phyloP scores from a whole-genome alignment of 2,888 invertebrate species.

The Argyra leucocephala region DNA sequence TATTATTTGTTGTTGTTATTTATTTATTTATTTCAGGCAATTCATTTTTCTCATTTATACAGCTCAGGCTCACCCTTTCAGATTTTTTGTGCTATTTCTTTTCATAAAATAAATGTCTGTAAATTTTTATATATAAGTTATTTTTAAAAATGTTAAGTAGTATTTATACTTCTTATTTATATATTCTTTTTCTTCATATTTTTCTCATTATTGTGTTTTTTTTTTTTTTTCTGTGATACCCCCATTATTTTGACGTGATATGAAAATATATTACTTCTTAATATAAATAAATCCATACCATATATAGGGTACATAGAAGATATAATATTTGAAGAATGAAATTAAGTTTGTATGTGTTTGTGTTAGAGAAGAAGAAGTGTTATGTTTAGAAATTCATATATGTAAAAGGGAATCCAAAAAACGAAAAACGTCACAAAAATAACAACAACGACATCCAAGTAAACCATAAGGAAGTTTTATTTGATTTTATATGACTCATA shows the following conservation, averaged over 20 bases:
- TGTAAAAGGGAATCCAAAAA: not conserved
- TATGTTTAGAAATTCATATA: not conserved
- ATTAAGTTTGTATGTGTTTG: not conserved
- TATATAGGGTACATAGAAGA: not conserved
- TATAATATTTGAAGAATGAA: not conserved
- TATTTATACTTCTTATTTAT: not conserved
- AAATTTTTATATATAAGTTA: too few relatives aligned
- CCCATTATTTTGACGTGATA: not conserved
- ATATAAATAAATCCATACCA: not conserved
- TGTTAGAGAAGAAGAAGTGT: not conserved
- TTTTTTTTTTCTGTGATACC: not conserved
- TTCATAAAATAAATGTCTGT: not conserved
- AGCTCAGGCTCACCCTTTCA: not conserved
- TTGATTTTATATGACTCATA: not conserved
- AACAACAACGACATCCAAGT: not conserved
- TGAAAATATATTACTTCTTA: constrained; percentile 3
- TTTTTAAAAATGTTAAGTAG: too few relatives aligned
- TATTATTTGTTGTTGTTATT: not conserved
- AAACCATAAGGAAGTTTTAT: constrained; percentile 1
- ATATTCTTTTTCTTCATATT: not conserved
- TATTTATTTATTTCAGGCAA: too few relatives aligned
- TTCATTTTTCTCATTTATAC: not conserved
- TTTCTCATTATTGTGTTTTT: not conserved
- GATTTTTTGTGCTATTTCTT: not conserved
- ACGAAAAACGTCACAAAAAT: not conserved